Base-by-base conservation (phyloP, 2,797 vertebrate genomes). In the Okamejei kenojei region DNA sequence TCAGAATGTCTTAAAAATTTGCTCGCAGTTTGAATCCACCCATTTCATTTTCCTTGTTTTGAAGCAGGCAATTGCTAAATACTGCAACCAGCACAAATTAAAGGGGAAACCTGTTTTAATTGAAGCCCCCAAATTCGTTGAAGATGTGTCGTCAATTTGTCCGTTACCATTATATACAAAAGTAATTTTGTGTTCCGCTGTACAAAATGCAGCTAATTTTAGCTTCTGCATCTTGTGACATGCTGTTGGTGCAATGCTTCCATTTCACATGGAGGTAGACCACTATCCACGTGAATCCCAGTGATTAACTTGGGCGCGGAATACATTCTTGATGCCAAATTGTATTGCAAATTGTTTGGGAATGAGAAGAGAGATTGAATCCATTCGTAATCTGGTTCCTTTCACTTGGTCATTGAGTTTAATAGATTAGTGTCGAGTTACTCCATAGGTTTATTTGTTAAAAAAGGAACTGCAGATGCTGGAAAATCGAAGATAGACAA, bases 61-160 rank as follows among this genome's bases (percentile, higher is more conserved):
- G 68, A 88, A 88, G 90, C 68, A 92, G 71, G 35, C 35, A 76
- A 29, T 32, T 92, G 10, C 21, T 73, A 91, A 45, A 90, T 71
- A 11, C 32, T 32, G 23, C 90, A 23, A 54, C 45, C 45, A 45
- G 45, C 45, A 15, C 6, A 58, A 73, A 73, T 26, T 1, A 32
- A 19, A 90, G 32, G n/a, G 58, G 82, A 19, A 90, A 68, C 23
- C 26, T 32, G 19, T 68, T 38, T n/a, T 84, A 17, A 32, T 45
- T 45, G 45, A 4, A 45, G 45, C 45, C 45, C 45, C 45, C 45
- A 45, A 45, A 45, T 45, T 45, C 0, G 45, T 45, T 45, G 2
- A 45, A 45, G 2, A 45, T 45, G 45, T 45, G 45, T 45, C 45
- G 2, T 88, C 7, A 68, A 65, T 35, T 65, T 65, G 84, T 63